Base-by-base conservation (phyloP, 2,888 invertebrate species). In the Nezara viridula region DNA sequence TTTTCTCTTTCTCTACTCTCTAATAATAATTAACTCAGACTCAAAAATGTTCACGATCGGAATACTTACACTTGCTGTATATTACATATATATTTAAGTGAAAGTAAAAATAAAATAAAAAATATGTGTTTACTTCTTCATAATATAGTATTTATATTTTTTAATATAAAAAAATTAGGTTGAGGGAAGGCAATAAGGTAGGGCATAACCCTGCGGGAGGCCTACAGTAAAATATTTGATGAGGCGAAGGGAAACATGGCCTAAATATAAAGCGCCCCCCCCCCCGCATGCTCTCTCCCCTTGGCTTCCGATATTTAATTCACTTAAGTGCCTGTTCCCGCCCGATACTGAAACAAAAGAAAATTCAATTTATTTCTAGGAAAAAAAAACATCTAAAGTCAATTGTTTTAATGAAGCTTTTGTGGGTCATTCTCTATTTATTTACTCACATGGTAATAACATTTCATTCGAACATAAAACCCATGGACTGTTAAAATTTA, bases 301-400 rank as follows among this genome's bases (percentile, higher is more conserved):
- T 37, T 21, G 32, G 66, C 66, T 73, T 19, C 19, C 32, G 66
- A 73, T 73, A 37, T 73, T 73, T 73, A 73, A 73, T 73, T 73
- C 66, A 37, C 66, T 73, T 73, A 73, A 73, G 66, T 73, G 66
- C 66, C 66, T 73, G 66, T 19, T 10, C 32, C 37, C 2, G 19
- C 5, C 37, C 66, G 66, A 73, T 73, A 73, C 37, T 37, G 37
- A 73, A 32, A 73, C 66, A 73, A 73, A 73, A 37, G 66, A 73
- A 73, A 73, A 73, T 73, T 73, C 66, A 73, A 73, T 73, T 73
- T 73, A 73, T 37, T 73, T 73, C 32, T 73, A 73, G 32, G 19
- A 9, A 37, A 73, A 73, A 60, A 66, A 19, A 73, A 73, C 19
- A 73, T 73, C 32, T 37, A 37, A 73, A 37, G 19, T 2, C 37